Evolutionary conservation across 2,888 invertebrate species (phyloP), one percentile per base, ranked within the genome.

Genomic region (Ischnus inquisitorius): DNA sequence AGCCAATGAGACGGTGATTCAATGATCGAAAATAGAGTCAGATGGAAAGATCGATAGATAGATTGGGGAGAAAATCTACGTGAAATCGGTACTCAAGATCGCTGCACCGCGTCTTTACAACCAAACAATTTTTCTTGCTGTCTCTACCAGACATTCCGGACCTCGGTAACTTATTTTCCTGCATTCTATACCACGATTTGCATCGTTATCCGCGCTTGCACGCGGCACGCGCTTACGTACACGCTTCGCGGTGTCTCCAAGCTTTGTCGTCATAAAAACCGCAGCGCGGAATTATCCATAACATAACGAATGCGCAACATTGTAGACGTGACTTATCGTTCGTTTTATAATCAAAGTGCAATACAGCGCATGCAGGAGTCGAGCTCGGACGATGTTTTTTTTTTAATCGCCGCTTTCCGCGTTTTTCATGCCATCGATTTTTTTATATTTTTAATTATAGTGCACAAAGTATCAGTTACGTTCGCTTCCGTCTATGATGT

Each of bases 201-300:
- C 80, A 81, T 81, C 75, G 51, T 81, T 81, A 69, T 69, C 76
- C 72, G 54, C 51, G 34, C 46, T 46, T 51, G 16, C 41, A 28
- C 54, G 12, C 51, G 64, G 39, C 54, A 8, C 57, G 10, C 19
- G 28, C 48, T 16, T 10, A 60, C 43, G 39, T 41, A 68, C 67
- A 67, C 39, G 68, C 16, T 54, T 60, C 60, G 62, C 28, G 25
- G 25, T 57, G 22, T 34, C 8, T 25, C 6, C 41, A 57, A 72
- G 60, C 28, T 60, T 46, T 25, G 62, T 34, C 74, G 51, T 39
- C 54, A 51, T 34, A 51, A 5, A 54, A 46, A 46, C n/a, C 12
- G 46, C 8, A 12, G 0, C 12, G n/a, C 12, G n/a, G n/a, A 46
- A 46, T 3, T 12, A 69, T 28, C 34, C 16, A 68, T 43, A 68